These are phyloP conservation scores for Amphipyra berbera DNA, from an alignment of 2,888 invertebrate genomes.

Conservation along the genomic window DNA sequence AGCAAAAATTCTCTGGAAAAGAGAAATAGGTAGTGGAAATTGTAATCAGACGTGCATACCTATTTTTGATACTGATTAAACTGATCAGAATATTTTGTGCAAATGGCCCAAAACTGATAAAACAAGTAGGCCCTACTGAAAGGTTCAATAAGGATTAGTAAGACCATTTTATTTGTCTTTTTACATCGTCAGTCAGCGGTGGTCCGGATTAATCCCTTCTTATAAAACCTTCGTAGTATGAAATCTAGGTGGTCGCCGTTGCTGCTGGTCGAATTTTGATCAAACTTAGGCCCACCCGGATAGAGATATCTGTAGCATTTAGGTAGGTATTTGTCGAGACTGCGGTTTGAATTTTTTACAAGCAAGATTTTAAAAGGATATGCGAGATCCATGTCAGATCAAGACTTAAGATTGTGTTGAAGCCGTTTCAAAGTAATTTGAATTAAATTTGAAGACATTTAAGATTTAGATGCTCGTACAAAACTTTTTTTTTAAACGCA, in stretches of 20 bases:
- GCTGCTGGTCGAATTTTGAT: slow-evolving; percentile 55
- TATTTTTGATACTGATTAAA: not conserved
- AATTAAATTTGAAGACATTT: slow-evolving; percentile 29
- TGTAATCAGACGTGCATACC: too few relatives aligned
- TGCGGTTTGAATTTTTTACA: slow-evolving; percentile 54
- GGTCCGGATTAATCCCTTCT: slow-evolving; percentile 66
- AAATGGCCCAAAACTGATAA: too few relatives aligned
- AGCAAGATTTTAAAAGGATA: slow-evolving; percentile 43
- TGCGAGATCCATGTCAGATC: slow-evolving; percentile 40
- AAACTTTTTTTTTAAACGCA: too few relatives aligned
- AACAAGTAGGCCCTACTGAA: not conserved
- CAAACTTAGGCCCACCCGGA: slow-evolving; percentile 60
- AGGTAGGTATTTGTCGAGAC: slow-evolving; percentile 54
- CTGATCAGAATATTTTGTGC: too few relatives aligned
- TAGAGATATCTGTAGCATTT: slow-evolving; percentile 66
- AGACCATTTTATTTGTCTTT: slow-evolving; percentile 22
- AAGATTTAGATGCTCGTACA: slow-evolving; percentile 4
- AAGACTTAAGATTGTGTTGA: slow-evolving; percentile 41
- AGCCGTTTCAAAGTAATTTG: slow-evolving; percentile 36
- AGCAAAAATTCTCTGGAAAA: not conserved
- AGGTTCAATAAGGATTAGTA: slow-evolving; percentile 14
- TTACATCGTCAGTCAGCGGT: slow-evolving; percentile 47
- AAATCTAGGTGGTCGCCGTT: slow-evolving; percentile 59
- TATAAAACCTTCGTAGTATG: slow-evolving; percentile 58
- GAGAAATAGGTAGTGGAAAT: too few relatives aligned